Evolutionary conservation across 2,113 vertebrate species (phyloP).

Genomic region (Chionis minor): DNA sequence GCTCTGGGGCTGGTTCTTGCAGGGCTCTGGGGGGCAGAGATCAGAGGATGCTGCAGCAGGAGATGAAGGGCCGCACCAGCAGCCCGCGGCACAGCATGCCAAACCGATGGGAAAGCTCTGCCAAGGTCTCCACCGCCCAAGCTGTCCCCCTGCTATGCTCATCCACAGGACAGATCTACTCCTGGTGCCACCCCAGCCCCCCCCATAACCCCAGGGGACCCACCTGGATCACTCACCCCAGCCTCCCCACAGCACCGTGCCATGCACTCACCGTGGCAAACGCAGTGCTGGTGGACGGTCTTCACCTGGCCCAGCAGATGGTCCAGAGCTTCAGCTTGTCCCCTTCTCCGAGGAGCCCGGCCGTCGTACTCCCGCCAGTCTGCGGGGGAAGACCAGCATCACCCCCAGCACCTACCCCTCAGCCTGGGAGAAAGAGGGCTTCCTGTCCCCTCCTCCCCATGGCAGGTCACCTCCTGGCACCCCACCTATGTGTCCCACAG

Average conservation of each 20-base stretch:
- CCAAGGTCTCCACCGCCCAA: neutral
- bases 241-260: rapidly evolving
- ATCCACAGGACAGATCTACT: neutral
- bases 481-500: neutral
- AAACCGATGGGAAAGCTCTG: neutral
- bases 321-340: slow-evolving; percentile 84
- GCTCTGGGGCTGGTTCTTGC: slow-evolving; percentile 83
- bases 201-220: neutral
- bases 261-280: slow-evolving; percentile 82
- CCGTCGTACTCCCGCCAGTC: slow-evolving; percentile 87
- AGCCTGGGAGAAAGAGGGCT: neutral
- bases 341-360: slow-evolving; percentile 75
- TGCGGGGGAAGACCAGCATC: slow-evolving; percentile 27
- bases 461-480: neutral
- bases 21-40: slow-evolving; percentile 76
- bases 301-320: slow-evolving; percentile 87
- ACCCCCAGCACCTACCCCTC: neutral
- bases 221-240: neutral
- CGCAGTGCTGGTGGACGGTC: slow-evolving; percentile 83
- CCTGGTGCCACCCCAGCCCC: too few relatives aligned
- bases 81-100: rapidly evolving
- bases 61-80: neutral
- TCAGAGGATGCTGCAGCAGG: neutral
- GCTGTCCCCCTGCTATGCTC: neutral
- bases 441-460: neutral